Base-by-base conservation (phyloP, 2,888 invertebrate species). In the Steinernema hermaphroditum region DNA sequence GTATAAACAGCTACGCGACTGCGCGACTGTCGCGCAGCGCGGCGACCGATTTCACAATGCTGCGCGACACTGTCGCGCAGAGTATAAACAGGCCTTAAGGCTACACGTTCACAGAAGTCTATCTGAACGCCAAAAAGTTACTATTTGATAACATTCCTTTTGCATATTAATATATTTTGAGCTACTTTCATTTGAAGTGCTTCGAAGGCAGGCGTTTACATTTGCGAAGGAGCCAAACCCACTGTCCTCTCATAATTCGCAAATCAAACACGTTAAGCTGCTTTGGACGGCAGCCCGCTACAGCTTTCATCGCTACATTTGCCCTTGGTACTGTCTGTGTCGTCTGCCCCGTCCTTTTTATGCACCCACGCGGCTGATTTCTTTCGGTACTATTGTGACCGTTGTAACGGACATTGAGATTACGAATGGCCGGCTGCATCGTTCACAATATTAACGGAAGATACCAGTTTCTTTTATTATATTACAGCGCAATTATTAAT, bases 381-480 rank as follows among this genome's bases (percentile, higher is more conserved):
- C 62, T 14, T 62, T 62, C n/a, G 62, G 32, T 8, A 32, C 2
- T 54, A 34, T 77, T 77, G 77, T 77, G 77, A 77, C 77, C 78
- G 77, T 78, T 78, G 77, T 75, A 76, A 77, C 73, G 78, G 78
- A 50, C 75, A 77, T 78, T 57, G 32, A 49, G 72, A 14, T 44
- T 27, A 14, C 34, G 68, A 70, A 76, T 76, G 77, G 54, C 76
- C 74, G 73, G 34, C 24, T 78, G 54, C 78, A 75, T 29, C 75
- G 77, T 70, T 44, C 75, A 75, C 78, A 77, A 57, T 24, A 29
- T 50, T 19, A 29, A 22, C n/a, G 8, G 37, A 49, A 29, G 22
- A 46, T 29, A 32, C n/a, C 57, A 19, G 74, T 75, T 16, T 44
- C 22, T 76, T 75, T 75, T 34, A 44, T 46, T 76, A 69, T 69